Evolutionary conservation across 1,140 invertebrate species (phyloP).

Genomic region (Neocloeon triangulifer): DNA sequence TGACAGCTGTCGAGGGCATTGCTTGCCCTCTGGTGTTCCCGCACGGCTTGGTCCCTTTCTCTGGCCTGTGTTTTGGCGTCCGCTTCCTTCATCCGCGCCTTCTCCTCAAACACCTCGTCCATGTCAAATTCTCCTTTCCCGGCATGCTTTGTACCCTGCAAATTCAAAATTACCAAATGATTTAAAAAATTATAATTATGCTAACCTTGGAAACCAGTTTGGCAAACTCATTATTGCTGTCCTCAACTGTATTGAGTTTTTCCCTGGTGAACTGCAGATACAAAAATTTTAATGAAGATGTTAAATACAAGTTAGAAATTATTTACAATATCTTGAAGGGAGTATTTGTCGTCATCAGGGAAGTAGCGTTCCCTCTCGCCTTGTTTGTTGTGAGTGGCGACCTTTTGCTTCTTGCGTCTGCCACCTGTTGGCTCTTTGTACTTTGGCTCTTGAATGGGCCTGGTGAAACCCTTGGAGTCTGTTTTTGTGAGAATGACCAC

Average conservation of each 20-base stretch:
- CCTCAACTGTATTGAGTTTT: slow-evolving; percentile 55
- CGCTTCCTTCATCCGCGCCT: slow-evolving; percentile 34
- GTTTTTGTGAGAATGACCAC: slow-evolving; percentile 47
- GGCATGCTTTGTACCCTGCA: slow-evolving; percentile 4
- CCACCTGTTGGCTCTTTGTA: slow-evolving; percentile 15
- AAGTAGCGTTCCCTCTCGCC: slow-evolving; percentile 64
- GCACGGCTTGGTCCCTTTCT: slow-evolving; percentile 43
- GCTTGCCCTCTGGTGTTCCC: slow-evolving; percentile 40
- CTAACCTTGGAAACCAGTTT: slow-evolving; percentile 41
- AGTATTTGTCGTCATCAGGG: slow-evolving; percentile 74
- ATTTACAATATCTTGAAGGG: slow-evolving; percentile 62
- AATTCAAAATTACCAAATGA: slow-evolving; percentile 6
- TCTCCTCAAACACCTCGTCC: slow-evolving; percentile 69
- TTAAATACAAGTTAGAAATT: slow-evolving; percentile 5
- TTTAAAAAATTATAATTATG: slow-evolving; percentile 7
- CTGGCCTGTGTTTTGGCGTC: slow-evolving; percentile 33
- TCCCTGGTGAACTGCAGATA: slow-evolving; percentile 62
- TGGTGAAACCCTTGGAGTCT: slow-evolving; percentile 31
- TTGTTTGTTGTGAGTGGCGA: slow-evolving; percentile 43
- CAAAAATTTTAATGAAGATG: slow-evolving; percentile 9
- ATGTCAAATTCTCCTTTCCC: slow-evolving; percentile 26
- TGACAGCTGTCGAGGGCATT: slow-evolving; percentile 55
- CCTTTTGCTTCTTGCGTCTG: slow-evolving; percentile 28
- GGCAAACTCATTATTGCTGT: slow-evolving; percentile 61
- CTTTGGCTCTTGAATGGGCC: slow-evolving; percentile 9